These are phyloP conservation scores for Drosophila arizonae DNA, from an alignment of 1,140 invertebrate species.

Conservation along the genomic window DNA sequence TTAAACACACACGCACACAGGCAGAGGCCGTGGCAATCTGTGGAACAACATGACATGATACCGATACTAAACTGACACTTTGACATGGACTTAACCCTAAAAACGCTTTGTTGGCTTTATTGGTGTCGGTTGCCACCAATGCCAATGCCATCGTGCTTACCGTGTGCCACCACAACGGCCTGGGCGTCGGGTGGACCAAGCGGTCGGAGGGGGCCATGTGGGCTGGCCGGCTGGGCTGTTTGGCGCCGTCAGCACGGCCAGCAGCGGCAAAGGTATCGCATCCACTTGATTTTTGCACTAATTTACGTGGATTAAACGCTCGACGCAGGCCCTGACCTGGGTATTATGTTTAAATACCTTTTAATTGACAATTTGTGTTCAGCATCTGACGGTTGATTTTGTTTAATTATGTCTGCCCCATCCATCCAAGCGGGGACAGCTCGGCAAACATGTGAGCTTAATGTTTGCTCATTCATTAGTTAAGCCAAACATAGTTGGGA, in stretches of 20 bases:
- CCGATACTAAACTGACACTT: conserved; percentile 83
- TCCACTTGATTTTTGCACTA: conserved; percentile 81
- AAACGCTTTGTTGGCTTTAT: conserved; percentile 81
- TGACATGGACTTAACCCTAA: conserved; percentile 83
- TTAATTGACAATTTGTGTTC: conserved; percentile 81
- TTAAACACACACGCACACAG: conserved; percentile 21
- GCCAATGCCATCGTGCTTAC: conserved; percentile 49
- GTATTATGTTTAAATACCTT: conserved; percentile 82
- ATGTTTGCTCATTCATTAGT: conserved; percentile 30
- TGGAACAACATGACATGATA: conserved; percentile 82
- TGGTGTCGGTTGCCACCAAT: conserved; percentile 67
- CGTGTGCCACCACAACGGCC: conserved; percentile 11
- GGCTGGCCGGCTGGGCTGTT: conserved; percentile 10
- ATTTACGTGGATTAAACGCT: conserved; percentile 79
- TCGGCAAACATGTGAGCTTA: conserved; percentile 23
- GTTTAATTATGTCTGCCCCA: conserved; percentile 60
- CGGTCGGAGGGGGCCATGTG: neutral
- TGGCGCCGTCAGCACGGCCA: conserved; percentile 15
- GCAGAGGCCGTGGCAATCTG: conserved; percentile 34
- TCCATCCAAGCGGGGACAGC: neutral
- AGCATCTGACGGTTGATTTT: conserved; percentile 63
- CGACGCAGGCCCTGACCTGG: conserved; percentile 51
- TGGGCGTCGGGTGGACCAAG: neutral
- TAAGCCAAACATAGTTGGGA: conserved; percentile 7
- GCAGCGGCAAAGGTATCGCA: conserved; percentile 51